A percentile compares a stretch with the other conserved stretches of the same genome.
Evolutionary conservation across 2,113 vertebrate genomes (phyloP).

Genomic region (Chauna torquata): DNA sequence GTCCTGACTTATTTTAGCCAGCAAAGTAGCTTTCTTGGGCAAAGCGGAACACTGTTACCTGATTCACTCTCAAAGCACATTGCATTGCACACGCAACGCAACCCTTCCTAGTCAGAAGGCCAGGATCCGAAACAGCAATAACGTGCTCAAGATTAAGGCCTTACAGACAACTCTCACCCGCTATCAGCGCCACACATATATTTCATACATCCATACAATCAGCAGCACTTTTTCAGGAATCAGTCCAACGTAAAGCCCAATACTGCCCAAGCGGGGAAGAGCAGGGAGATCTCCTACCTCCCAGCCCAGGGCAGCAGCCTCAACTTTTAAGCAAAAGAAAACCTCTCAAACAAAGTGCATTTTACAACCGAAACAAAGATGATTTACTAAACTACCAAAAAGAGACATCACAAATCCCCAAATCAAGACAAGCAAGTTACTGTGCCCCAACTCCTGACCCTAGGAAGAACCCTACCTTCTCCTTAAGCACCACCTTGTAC

Average conservation of each 20-base stretch:
- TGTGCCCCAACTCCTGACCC: neutral
- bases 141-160: fast-evolving
- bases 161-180: fast-evolving
- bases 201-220: fast-evolving
- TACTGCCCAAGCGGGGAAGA: neutral
- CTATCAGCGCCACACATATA: fast-evolving
- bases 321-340: neutral
- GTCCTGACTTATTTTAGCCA: neutral
- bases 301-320: neutral
- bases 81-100: neutral
- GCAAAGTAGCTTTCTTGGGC: neutral
- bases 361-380: neutral
- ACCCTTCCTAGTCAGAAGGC: neutral
- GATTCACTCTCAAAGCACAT: neutral
- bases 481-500: neutral
- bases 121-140: neutral
- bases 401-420: neutral
- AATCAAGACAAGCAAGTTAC: neutral
- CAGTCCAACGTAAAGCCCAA: fast-evolving
- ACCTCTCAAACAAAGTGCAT: neutral
- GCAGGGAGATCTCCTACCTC: neutral
- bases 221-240: neutral
- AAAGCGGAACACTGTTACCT: fast-evolving
- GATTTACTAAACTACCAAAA: neutral
- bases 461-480: neutral